Base-by-base conservation (phyloP, 2,888 invertebrate genomes). In the Xanthia togata region DNA sequence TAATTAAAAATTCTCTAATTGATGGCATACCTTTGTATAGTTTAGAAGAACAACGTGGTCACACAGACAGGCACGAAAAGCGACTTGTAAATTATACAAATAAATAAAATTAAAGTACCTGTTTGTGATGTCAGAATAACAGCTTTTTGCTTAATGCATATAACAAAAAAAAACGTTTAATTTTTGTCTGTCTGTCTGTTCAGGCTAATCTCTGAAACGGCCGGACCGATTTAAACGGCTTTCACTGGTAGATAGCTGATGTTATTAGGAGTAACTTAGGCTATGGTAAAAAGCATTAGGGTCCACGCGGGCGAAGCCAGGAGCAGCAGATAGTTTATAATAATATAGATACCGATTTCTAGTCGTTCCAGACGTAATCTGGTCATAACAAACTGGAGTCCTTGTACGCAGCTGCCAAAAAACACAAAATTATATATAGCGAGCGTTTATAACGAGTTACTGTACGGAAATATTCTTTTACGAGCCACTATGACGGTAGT, bases 341-440 rank as follows among this genome's bases (percentile, higher is more conserved):
- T 63, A 2, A 63, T 38, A 67, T 31, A 20, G 23, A 71, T 35
- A 69, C 17, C 47, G 47, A 11, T 70, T 63, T n/a, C 57, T 31
- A 55, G 55, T 73, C 62, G 68, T 83, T 79, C 78, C 88, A 80
- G 78, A 64, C 41, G 65, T 57, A 86, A 67, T 75, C 44, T 23
- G 38, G 47, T 76, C 64, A 75, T 82, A 80, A 88, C 79, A 83
- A 82, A 84, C 44, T 26, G 3, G 44, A 80, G 68, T 82, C 85
- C 79, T 75, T 81, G 70, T 75, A 23, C 12, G 23, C 78, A 50
- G 84, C 65, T 87, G 82, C 81, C 85, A 83, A 82, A 83, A 77
- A 81, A 80, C 81, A 78, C 78, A 44, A 76, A 31, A 73, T 71
- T 88, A 89, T 81, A 81, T 73, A 75, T 79, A 82, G 78, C 67